A percentile compares a stretch with the other conserved stretches of the same genome.
Evolutionary conservation across 2,888 invertebrate genomes (phyloP).

Genomic region (Drosophila algonquin): DNA sequence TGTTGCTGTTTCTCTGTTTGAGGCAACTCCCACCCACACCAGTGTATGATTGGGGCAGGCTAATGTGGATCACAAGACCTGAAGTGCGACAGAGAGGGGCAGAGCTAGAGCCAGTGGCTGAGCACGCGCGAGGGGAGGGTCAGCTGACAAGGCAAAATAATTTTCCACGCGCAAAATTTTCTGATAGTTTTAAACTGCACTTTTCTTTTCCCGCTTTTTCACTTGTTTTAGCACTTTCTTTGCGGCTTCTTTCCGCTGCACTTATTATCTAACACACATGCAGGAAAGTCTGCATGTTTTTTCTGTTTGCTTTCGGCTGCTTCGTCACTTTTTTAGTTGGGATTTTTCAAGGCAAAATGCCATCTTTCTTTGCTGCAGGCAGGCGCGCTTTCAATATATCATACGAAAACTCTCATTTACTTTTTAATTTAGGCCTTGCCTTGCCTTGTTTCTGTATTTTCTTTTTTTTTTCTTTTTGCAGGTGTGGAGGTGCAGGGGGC

Average conservation of each 20-base stretch:
- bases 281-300: conserved; percentile 27
- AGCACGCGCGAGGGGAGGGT: conserved; percentile 51
- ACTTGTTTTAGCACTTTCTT: conserved; percentile 7
- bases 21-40: not conserved
- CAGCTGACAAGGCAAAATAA: conserved; percentile 63
- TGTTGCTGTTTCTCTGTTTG: not conserved
- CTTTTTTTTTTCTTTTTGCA: not conserved
- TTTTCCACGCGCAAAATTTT: conserved; percentile 45
- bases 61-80: conserved; percentile 63
- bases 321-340: conserved; percentile 51
- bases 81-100: conserved; percentile 25
- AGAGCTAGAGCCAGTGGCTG: conserved; percentile 10
- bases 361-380: conserved; percentile 7
- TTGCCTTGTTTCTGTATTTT: conserved; percentile 14
- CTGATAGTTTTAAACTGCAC: conserved; percentile 43
- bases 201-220: conserved; percentile 25
- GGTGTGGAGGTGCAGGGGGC: conserved; percentile 35
- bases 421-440: conserved; percentile 2
- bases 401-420: not conserved
- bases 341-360: conserved; percentile 18
- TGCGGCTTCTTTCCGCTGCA: conserved; percentile 37
- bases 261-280: conserved; percentile 67
- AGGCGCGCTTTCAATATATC: conserved; percentile 19
- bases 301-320: conserved; percentile 29
- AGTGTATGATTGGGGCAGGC: conserved; percentile 4